phyloP scores from a whole-genome alignment of 2,113 vertebrate genomes.

The Scopus umbretta region DNA sequence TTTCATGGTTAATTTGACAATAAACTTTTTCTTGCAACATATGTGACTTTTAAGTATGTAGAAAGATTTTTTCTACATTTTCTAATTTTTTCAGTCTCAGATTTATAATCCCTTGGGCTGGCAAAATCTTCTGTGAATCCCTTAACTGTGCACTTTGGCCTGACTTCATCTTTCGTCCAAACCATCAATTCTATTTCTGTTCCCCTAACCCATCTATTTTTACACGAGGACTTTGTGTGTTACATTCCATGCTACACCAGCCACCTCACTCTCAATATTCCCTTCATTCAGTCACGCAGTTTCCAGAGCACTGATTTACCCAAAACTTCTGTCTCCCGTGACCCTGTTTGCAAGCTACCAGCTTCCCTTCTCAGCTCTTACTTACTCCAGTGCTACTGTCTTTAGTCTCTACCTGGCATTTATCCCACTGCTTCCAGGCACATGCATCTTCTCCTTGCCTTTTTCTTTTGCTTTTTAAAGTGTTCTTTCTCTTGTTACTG shows the following conservation, averaged over 20 bases:
- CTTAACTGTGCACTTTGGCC: background rate
- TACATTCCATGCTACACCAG: background rate
- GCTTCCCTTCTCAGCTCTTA: background rate
- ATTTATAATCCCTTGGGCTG: background rate
- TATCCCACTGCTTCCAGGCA: background rate
- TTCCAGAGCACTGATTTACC: background rate
- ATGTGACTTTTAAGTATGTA: background rate
- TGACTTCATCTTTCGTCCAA: background rate
- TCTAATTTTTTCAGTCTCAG: background rate
- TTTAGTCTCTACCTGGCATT: background rate
- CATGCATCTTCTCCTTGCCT: background rate
- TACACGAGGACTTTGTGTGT: background rate
- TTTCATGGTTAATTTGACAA: background rate
- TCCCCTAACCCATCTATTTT: conserved; percentile 18
- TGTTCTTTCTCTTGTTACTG: background rate
- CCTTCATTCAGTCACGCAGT: background rate
- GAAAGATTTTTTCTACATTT: background rate
- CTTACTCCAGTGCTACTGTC: background rate
- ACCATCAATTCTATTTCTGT: background rate
- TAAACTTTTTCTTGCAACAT: background rate
- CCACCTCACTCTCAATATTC: background rate
- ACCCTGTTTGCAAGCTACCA: background rate
- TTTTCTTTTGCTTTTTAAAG: background rate
- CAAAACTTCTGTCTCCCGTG: background rate
- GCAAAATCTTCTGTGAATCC: background rate